Base-by-base conservation (phyloP, 2,888 invertebrate species). In the Vesta saturnalis region DNA sequence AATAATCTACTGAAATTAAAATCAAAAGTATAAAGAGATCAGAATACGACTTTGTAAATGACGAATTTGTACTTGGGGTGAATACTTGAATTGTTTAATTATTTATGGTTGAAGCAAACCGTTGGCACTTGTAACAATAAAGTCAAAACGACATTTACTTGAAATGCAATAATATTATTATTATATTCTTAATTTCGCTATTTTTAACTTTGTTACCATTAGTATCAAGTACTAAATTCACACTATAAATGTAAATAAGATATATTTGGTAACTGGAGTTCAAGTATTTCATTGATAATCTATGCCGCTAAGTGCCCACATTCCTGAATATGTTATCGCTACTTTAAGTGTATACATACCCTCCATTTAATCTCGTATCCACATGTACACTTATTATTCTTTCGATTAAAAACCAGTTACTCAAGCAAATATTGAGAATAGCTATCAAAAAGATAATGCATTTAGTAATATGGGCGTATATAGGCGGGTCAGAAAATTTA, bases 261-360 rank as follows among this genome's bases (percentile, higher is more conserved):
- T 4, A 49, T 15, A 18, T 49, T 15, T 14, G 22, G n/a, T n/a
- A 8, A 30, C 5, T n/a, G n/a, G 39, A 39, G 64, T 56, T 14
- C n/a, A 47, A 15, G 54, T 30, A 18, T 23, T 35, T 23, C 12
- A 35, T 54, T 14, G 43, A 64, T 59, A 64, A 60, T 60, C 21
- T 46, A 64, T 23, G 43, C 64, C 59, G 59, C 59, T 59, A 64
- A 64, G 61, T 66, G 66, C 56, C 57, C 61, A 66, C 72, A 70
- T 72, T 67, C 70, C 70, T 62, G 63, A 63, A 62, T 58, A 67
- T 21, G 68, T 71, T 70, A 71, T 71, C 67, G 67, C 64, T 60
- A 67, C 71, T 69, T 73, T 71, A 73, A 71, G 62, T 66, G 70
- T 70, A 66, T 55, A 49, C 47, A n/a, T 49, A 49, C 61, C 61